Evolutionary conservation across 1,140 invertebrate genomes (phyloP), one percentile per base, ranked within the genome.

Genomic region (Sweltsa coloradensis): DNA sequence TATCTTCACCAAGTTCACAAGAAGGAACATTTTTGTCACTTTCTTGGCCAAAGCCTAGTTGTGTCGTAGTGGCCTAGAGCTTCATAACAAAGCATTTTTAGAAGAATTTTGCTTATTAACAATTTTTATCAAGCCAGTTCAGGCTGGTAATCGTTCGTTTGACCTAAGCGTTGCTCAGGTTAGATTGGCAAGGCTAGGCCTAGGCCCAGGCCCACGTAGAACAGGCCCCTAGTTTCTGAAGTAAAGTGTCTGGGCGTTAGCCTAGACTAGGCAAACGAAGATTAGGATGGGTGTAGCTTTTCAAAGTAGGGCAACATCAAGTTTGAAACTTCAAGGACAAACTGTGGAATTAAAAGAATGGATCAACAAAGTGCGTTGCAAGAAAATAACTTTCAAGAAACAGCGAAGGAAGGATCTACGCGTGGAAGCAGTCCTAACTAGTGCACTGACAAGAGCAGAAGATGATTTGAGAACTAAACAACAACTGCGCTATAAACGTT

Each of bases 351-450:
- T 67, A 4, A 34, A 53, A 7, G 60, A 60, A 47, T 73, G 71
- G 71, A 72, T 73, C 37, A 53, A 46, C 19, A 55, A 58, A 50
- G 60, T 72, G 23, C 63, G 66, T 44, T 48, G 51, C 23, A 73
- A 73, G 55, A 70, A 67, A 55, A 45, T 57, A 5, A 55, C 55
- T 25, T 62, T 60, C 29, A 57, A 65, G 36, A 56, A 53, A 36
- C 61, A 56, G 51, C 59, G 55, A 16, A 60, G 57, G 31, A 64
- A 64, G 22, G 56, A 71, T 55, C 53, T 71, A 4, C 60, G 68
- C 2, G 54, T 69, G 22, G 65, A 71, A 41, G 67, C 71, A 3
- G 55, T 72, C 25, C 53, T 73, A 7, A 56, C 60, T 3, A 56
- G 56, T 34, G 60, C 69, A 0, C 43, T 72, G 5, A 43, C 25